Base-by-base conservation (phyloP, 1,140 invertebrate species). In the Nixonia krombeini region DNA sequence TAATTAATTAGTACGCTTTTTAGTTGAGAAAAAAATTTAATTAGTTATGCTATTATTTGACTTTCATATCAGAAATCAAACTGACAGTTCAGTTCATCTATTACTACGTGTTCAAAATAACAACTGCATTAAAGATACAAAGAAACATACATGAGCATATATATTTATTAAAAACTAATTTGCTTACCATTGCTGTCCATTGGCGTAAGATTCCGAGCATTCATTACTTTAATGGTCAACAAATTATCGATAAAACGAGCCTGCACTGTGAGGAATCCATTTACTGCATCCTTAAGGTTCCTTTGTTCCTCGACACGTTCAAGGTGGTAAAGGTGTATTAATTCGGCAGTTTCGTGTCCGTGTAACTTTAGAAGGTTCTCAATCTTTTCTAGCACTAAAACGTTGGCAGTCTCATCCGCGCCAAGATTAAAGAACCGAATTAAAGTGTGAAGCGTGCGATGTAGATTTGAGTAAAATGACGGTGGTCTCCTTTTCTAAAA, bases 391-490 rank as follows among this genome's bases (percentile, higher is more conserved):
- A 94, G 78, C 7, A 82, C 76, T 38, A 82, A 76, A 25, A 84
- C 74, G 33, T 82, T 84, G 17, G 74, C 58, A 6, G 87, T 87
- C 55, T 91, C 88, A 62, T 89, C 87, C 13, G 89, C 88, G 35
- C 88, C 88, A 62, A 92, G 90, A 80, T 96, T 93, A 83, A 98
- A 97, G 63, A 94, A 96, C 40, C 91, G 90, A 23, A 95, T 88
- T 79, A 98, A 90, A 18, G 96, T 90, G 61, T 91, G 89, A 29
- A 98, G 83, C 8, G 95, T 94, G 65, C 94, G 91, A 73, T 93
- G 91, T 37, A 98, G 88, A 79, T 96, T 94, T 47, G 92, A 90
- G 77, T 97, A 98, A 78, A 97, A 97, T 5, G 89, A 87, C 10
- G 94, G 92, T 10, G 94, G 93, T 64, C 93, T 88, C 55, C 93